These are phyloP conservation scores for Leptarthrus brevirostris DNA, from an alignment of 2,888 invertebrate species.

Conservation along the genomic window DNA sequence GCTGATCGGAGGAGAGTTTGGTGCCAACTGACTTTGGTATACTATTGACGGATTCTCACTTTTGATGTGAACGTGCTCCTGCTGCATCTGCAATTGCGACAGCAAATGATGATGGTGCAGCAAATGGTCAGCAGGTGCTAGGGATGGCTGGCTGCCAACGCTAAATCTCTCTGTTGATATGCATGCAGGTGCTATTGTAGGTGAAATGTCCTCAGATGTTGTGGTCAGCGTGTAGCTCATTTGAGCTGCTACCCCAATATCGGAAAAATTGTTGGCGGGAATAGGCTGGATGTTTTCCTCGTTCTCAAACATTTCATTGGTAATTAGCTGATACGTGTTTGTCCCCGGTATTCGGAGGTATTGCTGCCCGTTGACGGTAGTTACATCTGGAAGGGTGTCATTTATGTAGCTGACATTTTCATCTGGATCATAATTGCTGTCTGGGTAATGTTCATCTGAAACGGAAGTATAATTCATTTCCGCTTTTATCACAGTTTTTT, in stretches of 20 bases:
- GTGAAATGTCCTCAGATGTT: constrained; percentile 64
- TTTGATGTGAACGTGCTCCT: constrained; percentile 18
- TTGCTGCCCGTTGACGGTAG: constrained; percentile 68
- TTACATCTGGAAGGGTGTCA: constrained; percentile 67
- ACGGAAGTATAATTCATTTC: constrained; percentile 55
- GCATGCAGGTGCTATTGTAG: constrained; percentile 53
- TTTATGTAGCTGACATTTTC: constrained; percentile 49
- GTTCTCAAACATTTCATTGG: constrained; percentile 72
- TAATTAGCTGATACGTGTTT: constrained; percentile 74
- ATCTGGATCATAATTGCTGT: constrained; percentile 50
- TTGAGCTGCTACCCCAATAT: constrained; percentile 64
- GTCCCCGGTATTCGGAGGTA: constrained; percentile 72
- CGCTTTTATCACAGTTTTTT: constrained; percentile 62
- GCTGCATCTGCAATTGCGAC: constrained; percentile 48
- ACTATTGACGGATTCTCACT: constrained; percentile 26
- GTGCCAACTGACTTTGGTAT: constrained; percentile 54
- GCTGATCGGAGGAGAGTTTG: constrained; percentile 50
- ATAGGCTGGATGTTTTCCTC: constrained; percentile 73
- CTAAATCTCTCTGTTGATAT: constrained; percentile 36
- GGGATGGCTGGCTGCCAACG: constrained; percentile 35
- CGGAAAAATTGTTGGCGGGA: constrained; percentile 56
- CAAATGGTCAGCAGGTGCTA: constrained; percentile 51
- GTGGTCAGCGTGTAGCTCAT: constrained; percentile 68
- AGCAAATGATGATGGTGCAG: constrained; percentile 48
- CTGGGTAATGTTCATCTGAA: background rate